Evolutionary conservation across 2,888 invertebrate species (phyloP), one percentile per base, ranked within the genome.

Genomic region (Scaptomyza parva): DNA sequence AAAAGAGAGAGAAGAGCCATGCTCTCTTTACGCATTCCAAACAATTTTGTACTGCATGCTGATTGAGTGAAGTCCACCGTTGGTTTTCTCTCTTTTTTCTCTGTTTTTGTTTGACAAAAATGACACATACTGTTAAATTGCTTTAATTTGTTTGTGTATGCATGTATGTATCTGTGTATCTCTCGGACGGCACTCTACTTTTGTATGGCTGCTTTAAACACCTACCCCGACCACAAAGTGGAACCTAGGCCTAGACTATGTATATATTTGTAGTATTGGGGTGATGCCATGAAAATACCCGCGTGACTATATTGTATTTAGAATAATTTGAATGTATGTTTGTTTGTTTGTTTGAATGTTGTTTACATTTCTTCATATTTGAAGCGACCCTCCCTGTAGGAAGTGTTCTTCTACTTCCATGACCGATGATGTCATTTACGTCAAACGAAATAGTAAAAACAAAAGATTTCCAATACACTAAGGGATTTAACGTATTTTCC

Each of bases 71-170:
- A 30, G 44, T 63, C 40, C 48, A 39, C 35, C 17, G 7, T 14
- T 14, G 1, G 22, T 61, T 51, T 45, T 60, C 53, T 52, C 58
- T 50, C 62, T 64, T 39, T 52, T 52, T 9, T 48, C n/a, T 35
- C 44, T 86, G 82, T 86, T 68, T 80, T 58, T 68, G 50, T 81
- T 85, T 68, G 52, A 61, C 8, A 18, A 48, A 33, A 26, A 72
- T 70, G 52, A 67, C 66, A 81, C 66, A 78, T 81, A 87, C 88
- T 74, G 85, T 86, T 86, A 84, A 84, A 86, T 87, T 81, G 81
- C 65, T 68, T 66, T 70, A 63, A 64, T 63, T 52, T 40, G 22
- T 37, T 17, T 53, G 41, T 57, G 40, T 68, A n/a, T n/a, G 52
- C 65, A 33, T 58, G 20, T 66, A 11, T 33, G 17, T 22, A 37